A percentile compares a stretch with the other conserved stretches of the same genome.
Conservation (phyloP, 1,140 invertebrate species). For the Goniozus legneri region DNA sequence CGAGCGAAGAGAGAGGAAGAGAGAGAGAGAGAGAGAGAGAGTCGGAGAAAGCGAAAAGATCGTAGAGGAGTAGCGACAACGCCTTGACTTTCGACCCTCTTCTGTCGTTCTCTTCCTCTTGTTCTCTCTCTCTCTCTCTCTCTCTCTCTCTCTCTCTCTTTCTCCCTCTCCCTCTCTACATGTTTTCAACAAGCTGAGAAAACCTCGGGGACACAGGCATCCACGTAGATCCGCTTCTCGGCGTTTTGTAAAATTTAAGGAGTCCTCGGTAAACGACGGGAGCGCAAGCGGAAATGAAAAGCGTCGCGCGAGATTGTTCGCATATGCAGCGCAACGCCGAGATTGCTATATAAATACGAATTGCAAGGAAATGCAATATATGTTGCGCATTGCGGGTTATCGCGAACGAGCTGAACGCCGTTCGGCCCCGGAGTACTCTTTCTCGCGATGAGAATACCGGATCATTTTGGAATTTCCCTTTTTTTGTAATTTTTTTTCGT, state of each 20-base stretch:
- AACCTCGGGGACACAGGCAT: neutral
- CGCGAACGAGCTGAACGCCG: too few species aligned
- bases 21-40: conserved; percentile 3
- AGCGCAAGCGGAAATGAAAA: conserved; percentile 19
- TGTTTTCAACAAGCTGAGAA: neutral
- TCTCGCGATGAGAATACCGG: neutral
- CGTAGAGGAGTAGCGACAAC: conserved; percentile 29
- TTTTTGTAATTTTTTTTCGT: neutral
- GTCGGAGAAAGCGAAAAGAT: conserved; percentile 17
- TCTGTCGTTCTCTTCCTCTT: too few species aligned
- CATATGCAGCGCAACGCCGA: neutral
- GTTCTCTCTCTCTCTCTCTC: neutral
- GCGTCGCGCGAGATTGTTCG: conserved; percentile 14
- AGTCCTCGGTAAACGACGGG: conserved; percentile 15
- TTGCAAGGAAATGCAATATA: too few species aligned
- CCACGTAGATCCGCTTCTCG: neutral
- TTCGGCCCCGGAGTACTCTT: too few species aligned
- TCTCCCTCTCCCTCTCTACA: too few species aligned
- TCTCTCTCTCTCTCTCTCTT: neutral
- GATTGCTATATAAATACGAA: neutral
- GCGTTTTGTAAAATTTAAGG: conserved; percentile 31
- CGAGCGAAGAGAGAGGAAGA: neutral
- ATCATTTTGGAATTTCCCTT: neutral
- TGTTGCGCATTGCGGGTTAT: too few species aligned
- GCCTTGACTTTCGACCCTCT: conserved; percentile 23